A percentile compares a stretch with the other conserved stretches of the same genome.
Evolutionary conservation across 2,113 vertebrate genomes (phyloP).

Genomic region (Uria aalge): DNA sequence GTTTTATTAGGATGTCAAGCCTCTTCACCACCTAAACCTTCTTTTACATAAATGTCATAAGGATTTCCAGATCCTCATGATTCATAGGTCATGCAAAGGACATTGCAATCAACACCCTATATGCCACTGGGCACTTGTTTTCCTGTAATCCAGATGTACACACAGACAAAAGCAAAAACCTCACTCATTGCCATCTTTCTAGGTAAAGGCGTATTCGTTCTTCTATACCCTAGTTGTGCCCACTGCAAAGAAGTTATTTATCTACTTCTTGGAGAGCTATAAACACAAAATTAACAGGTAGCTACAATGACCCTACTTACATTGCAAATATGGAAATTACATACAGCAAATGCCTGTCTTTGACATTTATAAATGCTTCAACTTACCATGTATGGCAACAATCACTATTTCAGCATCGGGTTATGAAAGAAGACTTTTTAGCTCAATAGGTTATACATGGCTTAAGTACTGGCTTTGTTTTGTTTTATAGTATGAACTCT

Average conservation of each 20-base stretch:
- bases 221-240: neutral
- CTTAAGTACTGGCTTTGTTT: constrained; percentile 2
- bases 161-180: constrained; percentile 4
- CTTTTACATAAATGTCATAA: neutral
- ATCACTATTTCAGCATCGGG: neutral
- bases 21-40: neutral
- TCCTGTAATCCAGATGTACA: neutral
- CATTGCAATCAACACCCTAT: neutral
- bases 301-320: neutral
- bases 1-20: neutral
- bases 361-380: constrained; percentile 32
- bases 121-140: neutral
- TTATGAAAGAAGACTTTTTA: neutral
- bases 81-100: neutral
- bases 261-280: neutral
- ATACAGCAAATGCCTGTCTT: neutral
- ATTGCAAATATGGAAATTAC: neutral
- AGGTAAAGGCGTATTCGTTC: neutral
- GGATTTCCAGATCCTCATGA: neutral
- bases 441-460: neutral
- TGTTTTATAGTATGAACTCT: neutral
- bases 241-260: neutral
- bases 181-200: neutral
- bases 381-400: neutral
- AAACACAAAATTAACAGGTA: constrained; percentile 20